Evolutionary conservation across 2,113 vertebrate species (phyloP).

Genomic region (Bathybates hornii): DNA sequence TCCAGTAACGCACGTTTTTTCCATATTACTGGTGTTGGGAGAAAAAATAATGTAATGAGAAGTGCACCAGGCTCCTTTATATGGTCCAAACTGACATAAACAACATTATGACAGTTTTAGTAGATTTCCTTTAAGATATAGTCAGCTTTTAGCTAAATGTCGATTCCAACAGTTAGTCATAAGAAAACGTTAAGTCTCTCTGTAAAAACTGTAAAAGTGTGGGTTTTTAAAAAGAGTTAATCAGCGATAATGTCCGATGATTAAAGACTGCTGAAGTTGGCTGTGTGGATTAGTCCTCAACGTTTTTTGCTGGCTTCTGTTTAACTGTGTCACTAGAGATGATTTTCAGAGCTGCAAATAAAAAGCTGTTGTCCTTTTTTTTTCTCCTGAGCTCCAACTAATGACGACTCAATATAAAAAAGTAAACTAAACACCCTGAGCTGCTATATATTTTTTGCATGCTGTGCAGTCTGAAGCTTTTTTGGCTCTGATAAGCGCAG

Average conservation of each 20-base stretch:
- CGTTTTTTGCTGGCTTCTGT: background rate
- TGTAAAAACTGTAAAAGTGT: background rate
- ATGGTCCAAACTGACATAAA: background rate
- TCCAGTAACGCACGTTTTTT: background rate
- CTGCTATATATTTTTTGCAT: conserved; percentile 19
- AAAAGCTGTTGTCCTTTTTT: background rate
- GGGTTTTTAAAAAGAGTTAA: background rate
- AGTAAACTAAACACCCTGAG: background rate
- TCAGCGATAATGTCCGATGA: background rate
- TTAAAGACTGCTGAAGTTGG: background rate
- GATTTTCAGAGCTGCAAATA: background rate
- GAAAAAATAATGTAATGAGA: background rate
- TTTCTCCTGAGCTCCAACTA: background rate
- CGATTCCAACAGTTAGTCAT: background rate
- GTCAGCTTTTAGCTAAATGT: background rate
- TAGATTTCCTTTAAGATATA: background rate
- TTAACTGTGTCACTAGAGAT: background rate
- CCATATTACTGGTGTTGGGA: background rate
- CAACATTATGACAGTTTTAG: background rate
- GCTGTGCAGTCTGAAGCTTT: background rate
- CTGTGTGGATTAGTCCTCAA: background rate
- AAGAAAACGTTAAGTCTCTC: background rate
- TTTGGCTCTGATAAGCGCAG: conserved; percentile 9
- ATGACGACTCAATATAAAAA: background rate
- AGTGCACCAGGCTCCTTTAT: background rate